Percentiles rank a stretch among this genome's conserved stretches.
phyloP scores from a whole-genome alignment of 2,888 invertebrate genomes.

The Neria commutata region DNA sequence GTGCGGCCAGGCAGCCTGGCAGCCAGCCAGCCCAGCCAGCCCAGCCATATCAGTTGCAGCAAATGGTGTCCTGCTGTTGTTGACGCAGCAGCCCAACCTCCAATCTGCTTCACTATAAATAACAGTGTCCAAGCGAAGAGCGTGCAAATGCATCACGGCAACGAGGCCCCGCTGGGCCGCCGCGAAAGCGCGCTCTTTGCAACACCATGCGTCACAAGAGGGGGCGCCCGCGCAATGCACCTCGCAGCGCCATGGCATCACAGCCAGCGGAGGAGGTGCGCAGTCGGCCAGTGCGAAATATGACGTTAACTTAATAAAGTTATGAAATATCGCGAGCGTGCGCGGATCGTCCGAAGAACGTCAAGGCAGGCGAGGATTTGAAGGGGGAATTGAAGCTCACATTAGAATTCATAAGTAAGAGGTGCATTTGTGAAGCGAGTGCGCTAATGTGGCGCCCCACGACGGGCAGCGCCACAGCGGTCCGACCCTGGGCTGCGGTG shows the following conservation, averaged over 20 bases:
- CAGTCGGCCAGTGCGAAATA: constrained; percentile 27
- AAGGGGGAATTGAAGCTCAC: constrained; percentile 7
- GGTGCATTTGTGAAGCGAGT: constrained; percentile 32
- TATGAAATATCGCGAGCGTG: constrained; percentile 50
- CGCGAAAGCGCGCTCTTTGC: constrained; percentile 30
- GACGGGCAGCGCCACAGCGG: not conserved
- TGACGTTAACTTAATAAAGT: constrained; percentile 56
- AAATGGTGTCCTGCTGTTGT: constrained; percentile 45
- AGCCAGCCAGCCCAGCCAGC: not conserved
- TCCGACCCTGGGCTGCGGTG: too few relatives aligned
- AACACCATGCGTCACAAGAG: too few relatives aligned
- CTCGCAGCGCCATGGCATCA: not conserved
- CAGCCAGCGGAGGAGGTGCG: not conserved
- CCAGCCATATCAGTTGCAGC: constrained; percentile 14
- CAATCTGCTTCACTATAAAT: constrained; percentile 41
- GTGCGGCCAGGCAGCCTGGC: constrained; percentile 1
- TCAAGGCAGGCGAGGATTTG: not conserved
- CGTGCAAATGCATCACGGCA: constrained; percentile 55
- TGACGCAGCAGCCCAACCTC: constrained; percentile 36
- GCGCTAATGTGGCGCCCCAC: constrained; percentile 33
- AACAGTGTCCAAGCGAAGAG: constrained; percentile 44
- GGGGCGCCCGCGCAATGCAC: not conserved
- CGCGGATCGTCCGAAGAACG: too few relatives aligned
- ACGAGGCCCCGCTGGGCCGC: constrained; percentile 57
- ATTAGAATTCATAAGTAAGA: constrained; percentile 34